These are phyloP conservation scores for Petrocephalus zakoni DNA, from an alignment of 2,113 vertebrate genomes.

Conservation along the genomic window DNA sequence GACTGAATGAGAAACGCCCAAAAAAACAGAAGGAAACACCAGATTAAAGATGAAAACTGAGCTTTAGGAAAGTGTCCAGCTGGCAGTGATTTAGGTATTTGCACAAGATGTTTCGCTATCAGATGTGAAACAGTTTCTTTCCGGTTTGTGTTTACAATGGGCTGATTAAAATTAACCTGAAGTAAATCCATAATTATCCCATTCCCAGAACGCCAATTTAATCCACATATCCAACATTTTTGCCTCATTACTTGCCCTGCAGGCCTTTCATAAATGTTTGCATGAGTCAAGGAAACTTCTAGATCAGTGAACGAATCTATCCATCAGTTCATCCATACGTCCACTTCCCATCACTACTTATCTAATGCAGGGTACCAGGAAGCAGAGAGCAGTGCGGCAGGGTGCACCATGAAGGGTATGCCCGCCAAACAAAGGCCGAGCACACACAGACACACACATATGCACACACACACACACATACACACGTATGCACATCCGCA, in stretches of 20 bases:
- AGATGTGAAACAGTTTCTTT: neutral
- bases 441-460: neutral
- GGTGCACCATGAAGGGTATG: neutral
- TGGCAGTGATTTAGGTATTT: neutral
- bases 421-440: neutral
- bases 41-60: neutral
- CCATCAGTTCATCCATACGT: neutral
- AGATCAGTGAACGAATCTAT: neutral
- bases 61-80: neutral
- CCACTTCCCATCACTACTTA: neutral
- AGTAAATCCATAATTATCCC: neutral
- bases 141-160: neutral
- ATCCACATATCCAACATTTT: conserved; percentile 4
- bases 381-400: neutral
- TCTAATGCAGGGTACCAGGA: neutral
- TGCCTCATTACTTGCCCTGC: neutral
- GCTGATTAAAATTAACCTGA: neutral
- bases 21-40: neutral
- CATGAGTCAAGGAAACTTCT: neutral
- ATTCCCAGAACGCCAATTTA: neutral
- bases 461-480: too few relatives aligned
- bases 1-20: neutral
- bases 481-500: neutral
- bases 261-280: neutral
- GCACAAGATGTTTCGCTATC: neutral